These are phyloP conservation scores for Thelaira solivaga DNA, from an alignment of 2,888 invertebrate species.

Conservation along the genomic window DNA sequence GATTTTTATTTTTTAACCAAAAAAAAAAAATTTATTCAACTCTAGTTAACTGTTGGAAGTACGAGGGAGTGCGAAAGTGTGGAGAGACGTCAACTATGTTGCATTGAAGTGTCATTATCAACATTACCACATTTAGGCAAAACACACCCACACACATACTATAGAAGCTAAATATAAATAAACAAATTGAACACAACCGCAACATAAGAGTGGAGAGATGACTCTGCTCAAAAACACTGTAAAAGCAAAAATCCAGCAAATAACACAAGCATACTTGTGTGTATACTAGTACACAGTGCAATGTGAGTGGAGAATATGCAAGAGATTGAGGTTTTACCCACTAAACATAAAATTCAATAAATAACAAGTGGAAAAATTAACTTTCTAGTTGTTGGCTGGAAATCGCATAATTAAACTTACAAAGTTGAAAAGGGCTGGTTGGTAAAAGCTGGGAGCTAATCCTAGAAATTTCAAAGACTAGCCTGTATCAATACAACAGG, in stretches of 20 bases:
- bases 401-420: too few relatives aligned
- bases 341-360: too few relatives aligned
- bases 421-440: too few relatives aligned
- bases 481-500: too few relatives aligned
- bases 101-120: slow-evolving; percentile 59
- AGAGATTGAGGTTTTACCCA: too few relatives aligned
- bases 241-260: background rate
- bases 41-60: slow-evolving; percentile 1
- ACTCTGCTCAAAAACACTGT: background rate
- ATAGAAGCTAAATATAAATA: background rate
- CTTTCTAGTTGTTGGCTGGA: too few relatives aligned
- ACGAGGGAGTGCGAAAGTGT: background rate
- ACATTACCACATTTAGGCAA: slow-evolving; percentile 31
- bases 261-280: background rate
- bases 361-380: too few relatives aligned
- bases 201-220: background rate
- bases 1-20: slow-evolving; percentile 35
- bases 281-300: background rate
- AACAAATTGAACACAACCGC: slow-evolving; percentile 27
- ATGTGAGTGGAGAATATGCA: background rate
- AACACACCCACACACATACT: slow-evolving; percentile 19
- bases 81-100: slow-evolving; percentile 45
- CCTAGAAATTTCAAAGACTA: too few relatives aligned
- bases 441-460: too few relatives aligned
- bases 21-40: background rate